Evolutionary conservation across 2,113 vertebrate species (phyloP).

Genomic region (Hippotragus niger): DNA sequence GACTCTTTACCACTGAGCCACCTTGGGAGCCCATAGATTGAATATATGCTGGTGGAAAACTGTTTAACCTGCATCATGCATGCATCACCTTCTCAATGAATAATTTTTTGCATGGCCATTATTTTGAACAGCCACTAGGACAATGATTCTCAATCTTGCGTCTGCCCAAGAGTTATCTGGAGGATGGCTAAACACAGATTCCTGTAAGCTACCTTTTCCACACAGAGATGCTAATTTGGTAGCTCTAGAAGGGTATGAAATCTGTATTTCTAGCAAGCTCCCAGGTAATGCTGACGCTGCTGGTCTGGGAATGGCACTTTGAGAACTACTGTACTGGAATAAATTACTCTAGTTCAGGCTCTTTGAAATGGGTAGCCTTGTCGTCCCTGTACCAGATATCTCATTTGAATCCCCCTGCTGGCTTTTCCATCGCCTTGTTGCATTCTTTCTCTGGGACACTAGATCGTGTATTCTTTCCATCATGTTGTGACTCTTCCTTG

Average conservation of each 20-base stretch:
- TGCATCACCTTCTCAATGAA: not conserved
- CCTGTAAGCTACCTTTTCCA: not conserved
- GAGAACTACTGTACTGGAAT: not conserved
- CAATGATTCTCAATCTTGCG: not conserved
- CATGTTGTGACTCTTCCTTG: accelerated
- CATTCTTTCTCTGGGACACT: not conserved
- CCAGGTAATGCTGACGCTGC: no score
- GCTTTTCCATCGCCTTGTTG: no score
- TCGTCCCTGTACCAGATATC: accelerated
- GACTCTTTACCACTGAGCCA: not conserved
- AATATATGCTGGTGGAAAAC: not conserved
- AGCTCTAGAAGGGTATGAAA: no score
- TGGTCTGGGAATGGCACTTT: no score
- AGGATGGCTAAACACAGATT: not conserved
- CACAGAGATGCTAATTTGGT: not conserved
- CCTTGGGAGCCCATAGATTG: not conserved
- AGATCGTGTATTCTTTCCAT: not conserved
- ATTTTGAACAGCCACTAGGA: not conserved
- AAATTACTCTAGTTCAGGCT: no score
- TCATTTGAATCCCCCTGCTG: not conserved
- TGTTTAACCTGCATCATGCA: not conserved
- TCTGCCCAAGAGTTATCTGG: not conserved
- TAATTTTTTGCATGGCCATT: not conserved
- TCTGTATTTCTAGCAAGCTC: not conserved
- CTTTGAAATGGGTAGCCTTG: not conserved